Evolutionary conservation across 2,888 invertebrate species (phyloP).

Genomic region (Priocnemis perturbator): DNA sequence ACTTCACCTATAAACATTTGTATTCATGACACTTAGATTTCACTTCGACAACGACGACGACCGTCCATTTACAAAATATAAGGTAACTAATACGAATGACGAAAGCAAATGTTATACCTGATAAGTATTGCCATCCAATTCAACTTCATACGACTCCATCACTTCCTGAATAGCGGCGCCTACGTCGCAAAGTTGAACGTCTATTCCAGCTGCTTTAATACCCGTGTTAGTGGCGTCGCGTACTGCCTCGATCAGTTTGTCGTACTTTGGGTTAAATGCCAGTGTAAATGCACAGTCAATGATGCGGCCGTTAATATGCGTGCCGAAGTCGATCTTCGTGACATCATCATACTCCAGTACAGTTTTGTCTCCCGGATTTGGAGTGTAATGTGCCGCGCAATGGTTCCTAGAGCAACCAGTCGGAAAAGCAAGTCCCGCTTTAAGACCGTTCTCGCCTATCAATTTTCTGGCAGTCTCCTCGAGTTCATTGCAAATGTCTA

Average conservation of each 20-base stretch:
- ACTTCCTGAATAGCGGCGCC: constrained; percentile 98
- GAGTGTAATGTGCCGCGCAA: constrained; percentile 99
- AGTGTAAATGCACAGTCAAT: constrained; percentile 99
- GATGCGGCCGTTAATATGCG: constrained; percentile 97
- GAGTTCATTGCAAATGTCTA: constrained; percentile 97
- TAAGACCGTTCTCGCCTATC: constrained; percentile 95
- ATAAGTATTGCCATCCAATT: constrained; percentile 96
- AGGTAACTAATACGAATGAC: neutral
- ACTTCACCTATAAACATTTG: constrained; percentile 81
- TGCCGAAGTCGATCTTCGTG: constrained; percentile 99
- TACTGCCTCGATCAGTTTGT: constrained; percentile 94
- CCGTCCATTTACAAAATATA: too few relatives aligned
- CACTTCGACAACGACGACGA: too few relatives aligned
- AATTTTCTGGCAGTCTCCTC: constrained; percentile 93
- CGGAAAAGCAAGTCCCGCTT: constrained; percentile 96
- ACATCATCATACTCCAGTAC: constrained; percentile 97
- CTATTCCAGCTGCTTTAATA: constrained; percentile 95
- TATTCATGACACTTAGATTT: neutral
- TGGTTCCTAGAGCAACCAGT: constrained; percentile 99
- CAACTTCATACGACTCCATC: constrained; percentile 99
- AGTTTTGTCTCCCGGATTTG: constrained; percentile 97
- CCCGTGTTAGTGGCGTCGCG: constrained; percentile 99
- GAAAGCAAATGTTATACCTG: constrained; percentile 74
- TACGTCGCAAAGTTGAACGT: constrained; percentile 97
- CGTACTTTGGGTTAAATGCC: constrained; percentile 97